Evolutionary conservation across 2,797 vertebrate species (phyloP).

Genomic region (Simalia tracyae): DNA sequence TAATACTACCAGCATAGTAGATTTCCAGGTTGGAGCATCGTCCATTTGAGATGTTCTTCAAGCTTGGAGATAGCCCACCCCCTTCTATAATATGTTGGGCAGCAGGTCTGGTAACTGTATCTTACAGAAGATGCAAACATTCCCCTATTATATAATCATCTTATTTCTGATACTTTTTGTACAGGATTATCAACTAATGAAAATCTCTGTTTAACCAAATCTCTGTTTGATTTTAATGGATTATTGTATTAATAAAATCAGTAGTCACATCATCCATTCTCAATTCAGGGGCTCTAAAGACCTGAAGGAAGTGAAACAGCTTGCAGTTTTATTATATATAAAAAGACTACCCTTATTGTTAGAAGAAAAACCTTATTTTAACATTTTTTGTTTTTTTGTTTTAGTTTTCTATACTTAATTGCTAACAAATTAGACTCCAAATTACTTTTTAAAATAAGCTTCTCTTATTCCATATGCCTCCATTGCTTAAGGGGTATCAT

Average conservation of each 20-base stretch:
- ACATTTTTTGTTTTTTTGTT: background rate
- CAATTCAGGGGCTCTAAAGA: background rate
- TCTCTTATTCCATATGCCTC: background rate
- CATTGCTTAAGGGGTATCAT: background rate
- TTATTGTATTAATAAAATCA: background rate
- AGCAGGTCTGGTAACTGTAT: no score
- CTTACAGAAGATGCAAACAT: background rate
- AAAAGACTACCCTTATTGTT: background rate
- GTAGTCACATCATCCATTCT: background rate
- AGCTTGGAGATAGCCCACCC: no score
- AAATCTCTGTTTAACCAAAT: background rate
- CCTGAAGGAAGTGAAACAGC: background rate
- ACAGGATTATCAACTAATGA: background rate
- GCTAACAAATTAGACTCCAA: background rate
- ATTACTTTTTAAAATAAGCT: background rate
- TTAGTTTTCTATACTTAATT: background rate
- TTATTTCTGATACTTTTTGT: background rate
- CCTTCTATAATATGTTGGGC: no score
- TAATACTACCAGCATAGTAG: no score
- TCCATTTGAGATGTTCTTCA: no score
- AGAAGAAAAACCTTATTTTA: background rate
- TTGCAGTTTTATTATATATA: background rate
- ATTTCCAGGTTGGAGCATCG: no score
- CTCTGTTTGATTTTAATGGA: background rate
- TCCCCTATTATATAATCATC: background rate